phyloP scores from a whole-genome alignment of 1,140 invertebrate species.

The Heliothis virescens region DNA sequence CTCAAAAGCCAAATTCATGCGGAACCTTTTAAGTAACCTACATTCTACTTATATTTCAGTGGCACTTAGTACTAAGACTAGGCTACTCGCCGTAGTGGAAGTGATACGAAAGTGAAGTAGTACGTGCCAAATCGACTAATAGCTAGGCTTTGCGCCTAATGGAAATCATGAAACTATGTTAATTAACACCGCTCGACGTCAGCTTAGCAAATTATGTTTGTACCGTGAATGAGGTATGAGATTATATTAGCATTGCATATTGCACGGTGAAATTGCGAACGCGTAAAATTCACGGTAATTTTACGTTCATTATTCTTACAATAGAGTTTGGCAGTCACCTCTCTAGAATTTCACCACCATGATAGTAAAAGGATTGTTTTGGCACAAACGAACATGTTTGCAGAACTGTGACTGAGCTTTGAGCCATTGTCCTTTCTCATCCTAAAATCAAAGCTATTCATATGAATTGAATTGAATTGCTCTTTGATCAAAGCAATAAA shows the following conservation, averaged over 20 bases:
- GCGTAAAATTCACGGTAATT: too few species aligned
- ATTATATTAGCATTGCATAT: slow-evolving; percentile 6
- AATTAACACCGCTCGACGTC: slow-evolving; percentile 6
- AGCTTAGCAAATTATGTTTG: slow-evolving; percentile 23
- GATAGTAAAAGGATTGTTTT: too few species aligned
- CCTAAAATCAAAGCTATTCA: too few species aligned
- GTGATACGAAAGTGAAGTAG: slow-evolving; percentile 13
- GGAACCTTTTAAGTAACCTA: too few species aligned
- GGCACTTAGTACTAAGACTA: slow-evolving; percentile 13
- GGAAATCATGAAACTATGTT: slow-evolving; percentile 30
- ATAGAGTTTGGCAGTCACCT: neutral
- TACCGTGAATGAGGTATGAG: neutral
- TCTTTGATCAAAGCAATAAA: too few species aligned
- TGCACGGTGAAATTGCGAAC: neutral
- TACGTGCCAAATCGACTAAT: slow-evolving; percentile 24
- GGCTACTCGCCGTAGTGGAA: neutral
- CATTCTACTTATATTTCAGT: neutral
- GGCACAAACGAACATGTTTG: too few species aligned
- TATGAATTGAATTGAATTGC: too few species aligned
- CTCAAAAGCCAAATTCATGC: too few species aligned
- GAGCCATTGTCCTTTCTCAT: too few species aligned
- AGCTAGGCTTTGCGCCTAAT: slow-evolving; percentile 32
- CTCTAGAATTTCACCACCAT: too few species aligned
- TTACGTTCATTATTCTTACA: neutral
- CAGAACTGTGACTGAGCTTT: too few species aligned